These are phyloP conservation scores for Vicugna pacos DNA, from an alignment of 2,113 vertebrate genomes.

Conservation along the genomic window DNA sequence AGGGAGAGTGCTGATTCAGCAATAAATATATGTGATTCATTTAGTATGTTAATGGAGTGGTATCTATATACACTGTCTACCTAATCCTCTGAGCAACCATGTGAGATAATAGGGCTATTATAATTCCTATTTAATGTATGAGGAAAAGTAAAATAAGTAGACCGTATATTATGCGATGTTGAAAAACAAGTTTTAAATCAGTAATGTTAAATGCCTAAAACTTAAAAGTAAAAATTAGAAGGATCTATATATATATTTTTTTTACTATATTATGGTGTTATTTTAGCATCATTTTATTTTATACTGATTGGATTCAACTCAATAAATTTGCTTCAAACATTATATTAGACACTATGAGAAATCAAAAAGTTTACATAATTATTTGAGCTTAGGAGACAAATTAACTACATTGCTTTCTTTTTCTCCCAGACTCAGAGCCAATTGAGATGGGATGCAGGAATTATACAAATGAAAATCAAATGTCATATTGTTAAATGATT, in stretches of 20 bases:
- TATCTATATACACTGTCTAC: not conserved
- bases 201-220: not conserved
- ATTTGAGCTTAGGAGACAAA: not conserved
- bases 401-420: not conserved
- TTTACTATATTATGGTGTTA: not conserved
- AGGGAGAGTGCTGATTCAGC: not conserved
- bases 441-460: not conserved
- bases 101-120: not conserved
- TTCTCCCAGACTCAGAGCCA: not conserved
- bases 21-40: not conserved
- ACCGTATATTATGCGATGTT: not conserved
- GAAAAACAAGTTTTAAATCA: slow-evolving; percentile 53
- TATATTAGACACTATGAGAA: not conserved
- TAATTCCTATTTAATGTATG: not conserved
- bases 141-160: not conserved
- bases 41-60: not conserved
- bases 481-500: not conserved
- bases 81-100: not conserved
- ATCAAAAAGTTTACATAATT: not conserved
- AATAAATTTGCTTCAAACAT: not conserved
- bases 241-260: not conserved
- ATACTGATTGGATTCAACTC: slow-evolving; percentile 29
- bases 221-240: slow-evolving; percentile 21
- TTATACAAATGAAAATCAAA: slow-evolving; percentile 27
- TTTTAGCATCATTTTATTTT: slow-evolving; percentile 54